Percentiles rank a stretch among this genome's conserved stretches.
These are phyloP conservation scores for Leiothrix lutea DNA, from an alignment of 2,113 vertebrate species.

Conservation along the genomic window DNA sequence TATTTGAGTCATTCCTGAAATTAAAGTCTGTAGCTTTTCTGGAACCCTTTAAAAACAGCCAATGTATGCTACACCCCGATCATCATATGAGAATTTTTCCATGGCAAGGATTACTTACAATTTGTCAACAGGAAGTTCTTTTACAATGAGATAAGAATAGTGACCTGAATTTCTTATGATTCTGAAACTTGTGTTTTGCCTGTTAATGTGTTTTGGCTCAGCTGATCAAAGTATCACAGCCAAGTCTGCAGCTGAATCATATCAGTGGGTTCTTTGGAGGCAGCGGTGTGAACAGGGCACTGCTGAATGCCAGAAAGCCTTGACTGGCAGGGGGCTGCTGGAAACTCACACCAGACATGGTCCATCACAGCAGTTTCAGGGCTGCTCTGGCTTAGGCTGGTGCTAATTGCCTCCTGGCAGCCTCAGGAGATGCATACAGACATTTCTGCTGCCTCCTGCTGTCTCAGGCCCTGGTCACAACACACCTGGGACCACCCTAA, in stretches of 20 bases:
- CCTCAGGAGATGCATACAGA: neutral
- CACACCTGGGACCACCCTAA: neutral
- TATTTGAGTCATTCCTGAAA: neutral
- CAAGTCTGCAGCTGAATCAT: neutral
- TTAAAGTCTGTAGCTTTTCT: neutral
- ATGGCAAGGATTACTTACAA: neutral
- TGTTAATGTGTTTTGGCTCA: neutral
- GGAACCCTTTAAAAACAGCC: neutral
- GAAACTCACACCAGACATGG: neutral
- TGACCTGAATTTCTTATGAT: neutral
- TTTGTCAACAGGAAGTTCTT: slow-evolving; percentile 19
- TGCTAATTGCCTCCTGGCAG: neutral
- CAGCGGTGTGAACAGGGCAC: neutral
- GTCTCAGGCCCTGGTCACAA: neutral
- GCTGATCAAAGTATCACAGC: neutral
- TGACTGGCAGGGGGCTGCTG: neutral
- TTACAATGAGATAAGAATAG: neutral
- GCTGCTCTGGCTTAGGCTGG: neutral
- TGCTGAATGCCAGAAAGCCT: neutral
- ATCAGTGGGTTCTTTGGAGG: neutral
- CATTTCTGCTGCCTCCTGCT: neutral
- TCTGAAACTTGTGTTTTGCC: neutral
- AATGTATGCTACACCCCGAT: neutral
- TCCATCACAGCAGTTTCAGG: neutral
- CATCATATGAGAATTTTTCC: neutral